A percentile compares a stretch with the other conserved stretches of the same genome.
These are phyloP conservation scores for Eugnorisma glareosa DNA, from an alignment of 2,888 invertebrate genomes.

Conservation along the genomic window DNA sequence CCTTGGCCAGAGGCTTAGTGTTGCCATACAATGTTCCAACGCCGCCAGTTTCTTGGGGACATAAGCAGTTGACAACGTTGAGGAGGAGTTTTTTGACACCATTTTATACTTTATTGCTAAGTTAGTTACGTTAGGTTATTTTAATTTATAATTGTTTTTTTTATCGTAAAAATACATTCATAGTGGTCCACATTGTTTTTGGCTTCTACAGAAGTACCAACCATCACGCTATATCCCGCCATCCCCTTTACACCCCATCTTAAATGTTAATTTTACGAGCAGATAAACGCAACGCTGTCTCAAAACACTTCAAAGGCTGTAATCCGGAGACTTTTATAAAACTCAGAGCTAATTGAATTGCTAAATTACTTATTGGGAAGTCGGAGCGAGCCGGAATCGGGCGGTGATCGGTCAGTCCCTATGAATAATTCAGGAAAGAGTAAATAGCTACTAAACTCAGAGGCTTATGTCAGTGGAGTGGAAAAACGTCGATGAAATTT, in stretches of 20 bases:
- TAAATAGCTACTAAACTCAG: constrained; percentile 63
- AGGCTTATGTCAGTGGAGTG: constrained; percentile 46
- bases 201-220: background rate
- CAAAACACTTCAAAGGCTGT: constrained; percentile 63
- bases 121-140: too few relatives aligned
- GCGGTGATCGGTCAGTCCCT: constrained; percentile 73
- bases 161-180: background rate
- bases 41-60: too few relatives aligned
- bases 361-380: constrained; percentile 74
- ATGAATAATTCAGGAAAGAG: constrained; percentile 76
- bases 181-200: background rate
- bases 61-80: too few relatives aligned
- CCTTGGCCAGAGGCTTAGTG: too few relatives aligned
- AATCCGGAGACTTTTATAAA: constrained; percentile 69
- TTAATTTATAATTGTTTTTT: too few relatives aligned
- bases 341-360: constrained; percentile 78
- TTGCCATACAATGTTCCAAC: too few relatives aligned
- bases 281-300: constrained; percentile 64
- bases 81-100: too few relatives aligned
- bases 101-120: too few relatives aligned
- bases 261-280: constrained; percentile 62
- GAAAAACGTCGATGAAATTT: constrained; percentile 58
- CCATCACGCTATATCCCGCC: background rate
- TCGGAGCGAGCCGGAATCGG: constrained; percentile 64
- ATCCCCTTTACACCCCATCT: constrained; percentile 12